Evolutionary conservation across 2,888 invertebrate genomes (phyloP), one percentile per base, ranked within the genome.

Genomic region (Strigamia crassipes): DNA sequence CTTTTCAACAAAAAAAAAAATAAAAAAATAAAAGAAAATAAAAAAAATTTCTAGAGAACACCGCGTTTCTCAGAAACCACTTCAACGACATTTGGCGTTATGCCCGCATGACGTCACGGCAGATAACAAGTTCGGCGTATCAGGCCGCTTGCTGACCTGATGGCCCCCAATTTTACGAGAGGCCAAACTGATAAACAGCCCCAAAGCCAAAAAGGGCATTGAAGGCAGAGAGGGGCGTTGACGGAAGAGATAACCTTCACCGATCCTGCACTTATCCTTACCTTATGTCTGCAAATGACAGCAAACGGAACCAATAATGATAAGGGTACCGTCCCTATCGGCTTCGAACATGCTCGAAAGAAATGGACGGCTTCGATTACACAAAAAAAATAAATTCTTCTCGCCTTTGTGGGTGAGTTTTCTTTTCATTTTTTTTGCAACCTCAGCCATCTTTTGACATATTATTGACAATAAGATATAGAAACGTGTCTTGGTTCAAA

Each of bases 161-260:
- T 73, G 73, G 73, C 27, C 31, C 73, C 73, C 73, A 73, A 73
- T 73, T 73, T 73, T 73, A 73, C 73, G 73, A 73, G 73, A 73
- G 73, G 73, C 73, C 73, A 73, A 73, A n/a, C 73, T 73, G 73
- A 73, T 73, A 73, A 73, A 73, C 73, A 73, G 73, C 73, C 73
- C 73, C 5, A 31, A 27, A 27, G 73, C 31, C 73, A 73, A 27
- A 15, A 13, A 27, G 73, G 73, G 73, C 73, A 73, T 27, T 27
- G 27, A 12, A 31, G 73, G 73, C 31, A 56, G 18, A 31, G 73
- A 27, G 27, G 73, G 73, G 73, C 31, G 73, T 73, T 73, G 73
- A 73, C 73, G 73, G 73, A 73, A 73, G 31, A 73, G 73, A 73
- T 73, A 73, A 73, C 27, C 73, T 56, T 13, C 73, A 73, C 73